Evolutionary conservation across 2,113 vertebrate species (phyloP), one percentile per base, ranked within the genome.

Genomic region (Sporophila hypoxantha): DNA sequence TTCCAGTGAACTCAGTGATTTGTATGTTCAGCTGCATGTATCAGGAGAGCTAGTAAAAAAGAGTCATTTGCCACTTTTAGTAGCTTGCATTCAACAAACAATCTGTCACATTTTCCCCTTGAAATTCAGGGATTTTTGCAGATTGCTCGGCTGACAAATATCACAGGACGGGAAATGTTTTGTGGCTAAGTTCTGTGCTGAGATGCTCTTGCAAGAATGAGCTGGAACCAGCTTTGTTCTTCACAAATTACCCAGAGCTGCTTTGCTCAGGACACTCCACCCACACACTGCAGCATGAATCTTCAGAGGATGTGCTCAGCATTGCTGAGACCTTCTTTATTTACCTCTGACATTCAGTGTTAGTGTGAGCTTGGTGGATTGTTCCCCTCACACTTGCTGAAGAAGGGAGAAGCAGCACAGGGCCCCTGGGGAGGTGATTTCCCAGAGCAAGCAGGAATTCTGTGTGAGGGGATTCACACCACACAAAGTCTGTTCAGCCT

Each of bases 11-110:
- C 67, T 62, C 39, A 2, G 74, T 91, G 91, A 92, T 93, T 94
- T 95, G 91, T 93, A 80, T 93, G 83, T 89, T 93, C 89, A 91
- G 90, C 89, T 95, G 92, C 56, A 17, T 52, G 36, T 47, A 76
- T 44, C 14, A 7, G 69, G 76, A 83, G 74, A 90, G 39, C 66
- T 68, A 88, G 74, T 91, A 83, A 86, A 90, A 87, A 70, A 61
- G 62, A 61, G 46, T 36, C 1, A 66, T 93, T 89, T 82, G 62
- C 88, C 82, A 76, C 85, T 76, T 94, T 67, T 44, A 86, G 82
- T 83, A 75, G 67, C 62, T 92, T 68, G 14, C 36, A 41, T 75
- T 93, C 81, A 85, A 50, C 75, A 93, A 91, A 79, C 17, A 84
- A 78, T 81, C 80, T 91, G 89, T 82, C 66, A 77, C 50, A 49